Percentiles rank a stretch among this genome's conserved stretches.
Conservation (phyloP, 30 jellyfish, hydroid and myxozoan species). For the Aurelia sp. region DNA sequence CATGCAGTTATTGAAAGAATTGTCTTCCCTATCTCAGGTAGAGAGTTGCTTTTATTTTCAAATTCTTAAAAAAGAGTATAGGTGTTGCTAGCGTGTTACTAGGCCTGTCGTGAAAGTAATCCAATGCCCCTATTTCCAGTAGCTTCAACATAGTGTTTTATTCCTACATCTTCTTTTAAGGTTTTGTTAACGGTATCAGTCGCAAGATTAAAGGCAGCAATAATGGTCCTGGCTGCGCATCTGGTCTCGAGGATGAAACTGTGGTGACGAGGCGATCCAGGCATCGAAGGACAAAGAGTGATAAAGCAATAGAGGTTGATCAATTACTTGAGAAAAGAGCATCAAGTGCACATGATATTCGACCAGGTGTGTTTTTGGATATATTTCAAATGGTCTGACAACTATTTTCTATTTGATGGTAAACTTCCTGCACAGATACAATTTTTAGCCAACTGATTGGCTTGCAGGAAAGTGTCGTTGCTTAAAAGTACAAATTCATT, state of each 20-base stretch:
- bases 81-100: no score
- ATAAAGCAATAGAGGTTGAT: slow-evolving; percentile 42
- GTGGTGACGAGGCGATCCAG: slow-evolving; percentile 16
- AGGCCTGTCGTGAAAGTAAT: no score
- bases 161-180: slow-evolving; percentile 1
- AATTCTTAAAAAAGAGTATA: no score
- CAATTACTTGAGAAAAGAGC: slow-evolving; percentile 10
- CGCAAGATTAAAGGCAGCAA: slow-evolving; percentile 59
- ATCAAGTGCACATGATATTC: slow-evolving; percentile 16
- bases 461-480: no score
- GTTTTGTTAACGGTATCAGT: slow-evolving; percentile 72
- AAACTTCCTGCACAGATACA: no score
- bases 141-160: no score
- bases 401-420: neutral
- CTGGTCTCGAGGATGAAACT: slow-evolving; percentile 45
- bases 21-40: no score
- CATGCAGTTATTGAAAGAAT: no score
- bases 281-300: slow-evolving; percentile 69
- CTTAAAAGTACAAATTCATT: no score
- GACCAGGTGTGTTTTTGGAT: neutral
- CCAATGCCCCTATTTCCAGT: no score
- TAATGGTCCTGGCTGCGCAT: slow-evolving; percentile 40
- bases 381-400: neutral
- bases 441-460: no score
- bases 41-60: no score